These are phyloP conservation scores for Himalopsyche kuldschensis DNA, from an alignment of 2,888 invertebrate species.

Conservation along the genomic window DNA sequence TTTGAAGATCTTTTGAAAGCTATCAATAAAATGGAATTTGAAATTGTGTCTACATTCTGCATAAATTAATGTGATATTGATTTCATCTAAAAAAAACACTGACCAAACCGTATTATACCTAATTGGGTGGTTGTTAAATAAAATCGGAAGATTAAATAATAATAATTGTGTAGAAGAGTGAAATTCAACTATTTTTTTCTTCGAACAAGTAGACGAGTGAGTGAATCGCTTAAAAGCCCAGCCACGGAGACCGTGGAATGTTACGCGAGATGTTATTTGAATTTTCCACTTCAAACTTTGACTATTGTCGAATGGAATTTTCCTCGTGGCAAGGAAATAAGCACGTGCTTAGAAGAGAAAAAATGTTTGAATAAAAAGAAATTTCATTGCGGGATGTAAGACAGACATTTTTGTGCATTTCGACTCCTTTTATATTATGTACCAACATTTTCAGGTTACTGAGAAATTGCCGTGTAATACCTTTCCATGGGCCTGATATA, in stretches of 20 bases:
- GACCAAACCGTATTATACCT: too few species aligned
- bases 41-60: too few species aligned
- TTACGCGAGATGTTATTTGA: constrained; percentile 6
- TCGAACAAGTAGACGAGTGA: not conserved
- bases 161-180: too few species aligned
- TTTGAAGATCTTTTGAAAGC: too few species aligned
- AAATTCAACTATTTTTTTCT: not conserved
- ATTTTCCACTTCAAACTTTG: constrained; percentile 4
- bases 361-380: not conserved
- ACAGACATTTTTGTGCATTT: not conserved
- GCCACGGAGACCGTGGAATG: constrained; percentile 4
- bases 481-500: too few species aligned
- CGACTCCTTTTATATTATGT: not conserved
- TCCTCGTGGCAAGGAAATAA: not conserved
- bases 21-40: too few species aligned
- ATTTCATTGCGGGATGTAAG: not conserved
- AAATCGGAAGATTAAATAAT: too few species aligned
- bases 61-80: too few species aligned
- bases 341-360: not conserved
- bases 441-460: not conserved
- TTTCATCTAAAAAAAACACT: too few species aligned
- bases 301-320: not conserved
- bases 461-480: too few species aligned
- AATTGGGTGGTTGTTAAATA: too few species aligned
- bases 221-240: not conserved